These are phyloP conservation scores for Phyllopteryx taeniolatus DNA, from an alignment of 2,113 vertebrate species.

Conservation along the genomic window DNA sequence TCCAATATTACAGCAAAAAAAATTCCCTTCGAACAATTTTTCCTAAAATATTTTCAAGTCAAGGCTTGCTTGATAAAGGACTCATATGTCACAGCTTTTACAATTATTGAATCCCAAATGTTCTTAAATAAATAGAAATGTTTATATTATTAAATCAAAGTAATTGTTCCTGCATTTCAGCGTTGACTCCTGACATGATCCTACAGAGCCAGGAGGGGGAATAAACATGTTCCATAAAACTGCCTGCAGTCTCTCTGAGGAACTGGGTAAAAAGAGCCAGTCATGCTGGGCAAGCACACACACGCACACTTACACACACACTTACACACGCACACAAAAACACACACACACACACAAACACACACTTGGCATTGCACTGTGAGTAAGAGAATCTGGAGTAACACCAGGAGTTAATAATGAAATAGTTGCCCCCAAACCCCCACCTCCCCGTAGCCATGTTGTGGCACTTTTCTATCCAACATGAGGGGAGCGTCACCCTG, in stretches of 20 bases:
- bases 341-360: background rate
- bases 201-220: too few relatives aligned
- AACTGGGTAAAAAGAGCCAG: conserved; percentile 22
- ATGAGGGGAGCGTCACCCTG: conserved; percentile 11
- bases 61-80: too few relatives aligned
- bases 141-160: background rate
- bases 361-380: conserved; percentile 35
- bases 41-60: too few relatives aligned
- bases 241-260: background rate
- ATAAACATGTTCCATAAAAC: background rate
- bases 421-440: conserved; percentile 34
- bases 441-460: conserved; percentile 61
- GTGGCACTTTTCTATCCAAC: conserved; percentile 23
- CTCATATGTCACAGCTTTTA: too few relatives aligned
- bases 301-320: background rate
- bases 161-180: background rate
- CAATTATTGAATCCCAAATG: too few relatives aligned
- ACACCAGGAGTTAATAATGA: conserved; percentile 54
- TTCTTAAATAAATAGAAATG: background rate
- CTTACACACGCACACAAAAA: conserved; percentile 21
- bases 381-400: conserved; percentile 8
- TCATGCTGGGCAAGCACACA: conserved; percentile 3
- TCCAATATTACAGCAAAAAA: too few relatives aligned
- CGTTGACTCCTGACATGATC: too few relatives aligned
- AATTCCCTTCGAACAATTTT: too few relatives aligned